Conservation (phyloP, 2,797 vertebrate species). For the Anabas testudineus region DNA sequence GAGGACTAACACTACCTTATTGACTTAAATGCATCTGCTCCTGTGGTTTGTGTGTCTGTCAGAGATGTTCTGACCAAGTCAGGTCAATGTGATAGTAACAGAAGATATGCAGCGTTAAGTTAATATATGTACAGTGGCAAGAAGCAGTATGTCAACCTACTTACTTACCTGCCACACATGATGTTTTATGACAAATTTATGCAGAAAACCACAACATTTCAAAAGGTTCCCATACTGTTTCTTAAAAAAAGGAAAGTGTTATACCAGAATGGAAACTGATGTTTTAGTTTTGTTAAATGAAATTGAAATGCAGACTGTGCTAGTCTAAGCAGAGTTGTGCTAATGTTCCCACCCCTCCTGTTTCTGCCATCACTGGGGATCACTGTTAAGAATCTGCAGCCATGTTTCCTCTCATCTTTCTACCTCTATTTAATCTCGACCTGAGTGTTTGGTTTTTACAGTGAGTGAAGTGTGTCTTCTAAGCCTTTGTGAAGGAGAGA, state of each 20-base stretch:
- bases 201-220: too few species aligned
- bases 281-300: conserved; percentile 20
- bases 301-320: conserved; percentile 44
- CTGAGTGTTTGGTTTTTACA: conserved; percentile 55
- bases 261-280: conserved; percentile 8
- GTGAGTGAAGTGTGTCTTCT: conserved; percentile 53
- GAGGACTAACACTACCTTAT: conserved; percentile 1
- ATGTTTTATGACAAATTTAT: too few species aligned
- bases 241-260: conserved; percentile 18
- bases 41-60: not conserved
- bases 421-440: conserved; percentile 65
- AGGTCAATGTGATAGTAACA: too few species aligned
- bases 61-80: too few species aligned
- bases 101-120: too few species aligned
- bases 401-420: conserved; percentile 52
- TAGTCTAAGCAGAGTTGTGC: conserved; percentile 11
- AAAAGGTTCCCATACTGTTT: too few species aligned
- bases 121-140: too few species aligned
- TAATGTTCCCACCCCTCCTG: conserved; percentile 34
- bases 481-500: conserved; percentile 65
- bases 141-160: too few species aligned
- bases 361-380: conserved; percentile 41
- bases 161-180: too few species aligned
- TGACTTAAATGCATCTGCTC: conserved; percentile 16
- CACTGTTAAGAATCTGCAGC: conserved; percentile 58